phyloP scores from a whole-genome alignment of 2,797 vertebrate genomes.

The Okamejei kenojei region DNA sequence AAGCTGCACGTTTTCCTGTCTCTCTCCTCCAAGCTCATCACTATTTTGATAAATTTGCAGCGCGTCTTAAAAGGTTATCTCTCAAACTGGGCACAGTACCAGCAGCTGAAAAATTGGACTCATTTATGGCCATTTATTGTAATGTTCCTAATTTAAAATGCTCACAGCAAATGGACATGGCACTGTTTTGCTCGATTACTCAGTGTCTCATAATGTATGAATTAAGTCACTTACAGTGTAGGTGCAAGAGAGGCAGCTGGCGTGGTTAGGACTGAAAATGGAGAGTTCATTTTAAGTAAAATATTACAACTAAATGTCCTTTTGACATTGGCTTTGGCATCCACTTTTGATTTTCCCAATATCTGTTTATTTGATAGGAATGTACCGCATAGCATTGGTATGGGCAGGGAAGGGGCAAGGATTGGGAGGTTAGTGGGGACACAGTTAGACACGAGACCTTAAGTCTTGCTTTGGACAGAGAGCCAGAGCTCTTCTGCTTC shows the following conservation, averaged over 20 bases:
- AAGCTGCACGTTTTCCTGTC: neutral
- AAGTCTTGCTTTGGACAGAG: neutral
- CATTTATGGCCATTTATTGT: neutral
- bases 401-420: neutral
- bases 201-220: neutral
- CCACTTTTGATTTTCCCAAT: neutral
- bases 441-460: neutral
- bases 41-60: neutral
- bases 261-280: neutral
- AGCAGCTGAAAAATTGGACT: neutral
- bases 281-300: neutral
- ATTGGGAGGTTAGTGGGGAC: neutral
- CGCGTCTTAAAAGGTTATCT: neutral
- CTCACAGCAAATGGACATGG: neutral
- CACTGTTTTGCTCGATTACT: neutral
- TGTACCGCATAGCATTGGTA: neutral
- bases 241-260: neutral
- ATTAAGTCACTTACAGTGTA: neutral
- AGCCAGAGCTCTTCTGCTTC: neutral
- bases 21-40: neutral
- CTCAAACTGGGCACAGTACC: neutral
- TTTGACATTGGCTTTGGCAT: neutral
- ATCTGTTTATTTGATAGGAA: neutral
- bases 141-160: conserved; percentile 4
- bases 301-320: neutral